These are phyloP conservation scores for Pectinophora gossypiella DNA, from an alignment of 1,140 invertebrate species.

Conservation along the genomic window DNA sequence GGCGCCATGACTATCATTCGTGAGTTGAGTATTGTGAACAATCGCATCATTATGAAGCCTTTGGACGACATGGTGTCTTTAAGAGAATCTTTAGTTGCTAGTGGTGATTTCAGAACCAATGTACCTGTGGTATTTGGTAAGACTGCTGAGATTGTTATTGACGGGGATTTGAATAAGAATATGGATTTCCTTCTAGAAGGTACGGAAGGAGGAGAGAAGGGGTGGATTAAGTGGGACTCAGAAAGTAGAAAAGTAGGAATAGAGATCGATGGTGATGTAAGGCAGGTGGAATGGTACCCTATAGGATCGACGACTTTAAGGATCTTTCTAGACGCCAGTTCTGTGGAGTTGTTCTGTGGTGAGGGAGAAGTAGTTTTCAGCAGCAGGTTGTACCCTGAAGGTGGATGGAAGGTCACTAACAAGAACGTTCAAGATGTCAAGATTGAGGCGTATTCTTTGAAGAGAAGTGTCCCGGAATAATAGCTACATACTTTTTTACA, in stretches of 20 bases:
- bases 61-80: conserved; percentile 35
- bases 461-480: conserved; percentile 42
- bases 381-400: conserved; percentile 46
- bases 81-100: conserved; percentile 24
- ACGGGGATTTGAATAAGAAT: conserved; percentile 33
- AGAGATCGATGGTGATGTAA: conserved; percentile 40
- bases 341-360: conserved; percentile 62
- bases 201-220: conserved; percentile 38
- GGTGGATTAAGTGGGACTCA: conserved; percentile 44
- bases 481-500: no score
- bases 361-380: conserved; percentile 67
- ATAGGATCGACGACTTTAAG: conserved; percentile 33
- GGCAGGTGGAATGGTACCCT: conserved; percentile 55
- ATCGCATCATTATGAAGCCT: conserved; percentile 49
- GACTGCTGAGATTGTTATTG: conserved; percentile 47
- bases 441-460: conserved; percentile 39
- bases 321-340: conserved; percentile 57
- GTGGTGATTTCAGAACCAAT: conserved; percentile 24
- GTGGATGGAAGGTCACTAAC: conserved; percentile 48
- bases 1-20: conserved; percentile 58
- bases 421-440: conserved; percentile 34
- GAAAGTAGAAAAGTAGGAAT: conserved; percentile 41
- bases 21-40: conserved; percentile 43
- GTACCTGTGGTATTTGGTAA: conserved; percentile 31
- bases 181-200: conserved; percentile 47